Conservation (phyloP, 2,113 vertebrate genomes). For the Lepus americanus region DNA sequence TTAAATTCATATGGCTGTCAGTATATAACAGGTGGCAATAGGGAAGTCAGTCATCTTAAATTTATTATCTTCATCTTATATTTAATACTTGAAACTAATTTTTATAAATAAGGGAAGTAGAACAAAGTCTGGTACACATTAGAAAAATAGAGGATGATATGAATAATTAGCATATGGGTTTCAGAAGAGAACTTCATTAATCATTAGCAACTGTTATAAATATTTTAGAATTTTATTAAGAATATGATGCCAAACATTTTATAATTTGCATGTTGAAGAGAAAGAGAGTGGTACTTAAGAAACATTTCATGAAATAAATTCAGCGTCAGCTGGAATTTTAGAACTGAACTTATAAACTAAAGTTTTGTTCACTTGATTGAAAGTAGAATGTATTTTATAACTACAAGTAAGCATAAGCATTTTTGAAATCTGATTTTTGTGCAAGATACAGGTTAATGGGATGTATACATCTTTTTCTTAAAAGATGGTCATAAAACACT, state of each 20-base stretch:
- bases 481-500: neutral
- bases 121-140: conserved; percentile 83
- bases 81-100: conserved; percentile 81
- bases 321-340: conserved; percentile 62
- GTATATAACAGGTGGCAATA: conserved; percentile 87
- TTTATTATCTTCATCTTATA: conserved; percentile 83
- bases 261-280: conserved; percentile 68
- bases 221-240: conserved; percentile 84
- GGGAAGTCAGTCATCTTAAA: conserved; percentile 85
- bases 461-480: neutral
- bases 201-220: conserved; percentile 84
- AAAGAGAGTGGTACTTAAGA: conserved; percentile 42
- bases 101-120: conserved; percentile 81
- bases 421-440: conserved; percentile 13
- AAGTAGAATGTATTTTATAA: neutral
- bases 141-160: conserved; percentile 84
- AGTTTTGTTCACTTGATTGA: conserved; percentile 19
- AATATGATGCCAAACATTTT: conserved; percentile 80
- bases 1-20: conserved; percentile 77
- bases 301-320: conserved; percentile 61
- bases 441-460: neutral
- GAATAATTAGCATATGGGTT: conserved; percentile 87
- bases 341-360: conserved; percentile 36
- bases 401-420: neutral
- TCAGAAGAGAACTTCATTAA: conserved; percentile 78